Evolutionary conservation across 2,888 invertebrate genomes (phyloP), one percentile per base, ranked within the genome.

Genomic region (Tromatobia lineatoria): DNA sequence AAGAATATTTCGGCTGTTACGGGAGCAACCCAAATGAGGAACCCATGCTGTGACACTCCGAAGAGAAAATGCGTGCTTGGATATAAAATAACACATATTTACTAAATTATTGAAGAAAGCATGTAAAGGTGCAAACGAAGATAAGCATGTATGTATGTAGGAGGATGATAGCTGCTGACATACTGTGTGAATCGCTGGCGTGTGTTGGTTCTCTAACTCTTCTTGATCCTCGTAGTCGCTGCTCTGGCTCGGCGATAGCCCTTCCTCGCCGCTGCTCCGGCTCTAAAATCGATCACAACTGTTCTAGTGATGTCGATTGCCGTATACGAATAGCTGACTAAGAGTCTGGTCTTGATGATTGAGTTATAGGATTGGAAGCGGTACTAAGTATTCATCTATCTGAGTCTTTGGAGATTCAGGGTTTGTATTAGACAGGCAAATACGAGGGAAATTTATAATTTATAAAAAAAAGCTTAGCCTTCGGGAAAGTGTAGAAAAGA

Each of bases 141-240:
- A 80, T 50, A 38, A 80, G 66, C 45, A 29, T 69, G 80, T 69
- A 71, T 79, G 61, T 79, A 80, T 77, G 79, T 66, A 82, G 83
- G 71, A 80, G 84, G 80, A 77, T 81, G 80, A 88, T 76, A 88
- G 83, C 77, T 84, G 80, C 87, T 92, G 93, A 95, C 95, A 95
- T 95, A 96, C 96, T 94, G 95, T 95, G 94, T 96, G 96, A 90
- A 96, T 95, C 88, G 95, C 95, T 88, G 95, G 95, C 90, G 95
- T 95, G 93, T 96, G 95, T 90, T 94, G 96, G 91, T 95, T 95
- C 89, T 94, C 94, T 90, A 95, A 95, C 88, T 96, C 95, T 90
- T 96, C 96, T 92, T 96, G 96, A 92, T 95, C 95, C 94, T 96
- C 96, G 93, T 96, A 96, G 94, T 96, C 96, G 87, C 96, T 96